These are phyloP conservation scores for Scaptodrosophila latifasciaeformis DNA, from an alignment of 2,888 invertebrate species.

Conservation along the genomic window DNA sequence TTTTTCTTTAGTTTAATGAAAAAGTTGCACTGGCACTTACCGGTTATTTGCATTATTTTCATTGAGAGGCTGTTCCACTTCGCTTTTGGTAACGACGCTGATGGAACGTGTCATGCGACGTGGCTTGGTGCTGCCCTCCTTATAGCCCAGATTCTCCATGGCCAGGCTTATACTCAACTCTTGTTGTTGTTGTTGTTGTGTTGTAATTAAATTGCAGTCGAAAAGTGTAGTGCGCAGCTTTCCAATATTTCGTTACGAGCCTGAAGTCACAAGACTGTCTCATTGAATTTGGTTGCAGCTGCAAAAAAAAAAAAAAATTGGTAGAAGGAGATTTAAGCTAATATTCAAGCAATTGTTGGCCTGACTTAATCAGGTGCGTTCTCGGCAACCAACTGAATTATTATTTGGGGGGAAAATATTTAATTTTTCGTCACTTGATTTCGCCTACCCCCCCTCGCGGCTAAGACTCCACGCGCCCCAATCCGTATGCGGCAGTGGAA, in stretches of 20 bases:
- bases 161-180: conserved; percentile 24
- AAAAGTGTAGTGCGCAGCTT: conserved; percentile 33
- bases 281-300: background rate
- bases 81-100: conserved; percentile 74
- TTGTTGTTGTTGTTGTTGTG: conserved; percentile 6
- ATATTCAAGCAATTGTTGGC: no score
- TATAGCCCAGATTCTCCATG: conserved; percentile 82
- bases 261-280: conserved; percentile 30
- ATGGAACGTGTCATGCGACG: conserved; percentile 74
- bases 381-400: no score
- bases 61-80: conserved; percentile 74
- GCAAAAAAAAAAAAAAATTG: background rate
- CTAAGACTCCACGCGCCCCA: no score
- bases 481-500: no score
- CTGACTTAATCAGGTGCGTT: no score
- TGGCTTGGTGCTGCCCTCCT: conserved; percentile 76
- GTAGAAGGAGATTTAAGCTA: background rate
- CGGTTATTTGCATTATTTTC: conserved; percentile 72
- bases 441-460: no score
- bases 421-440: background rate
- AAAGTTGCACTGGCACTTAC: no score
- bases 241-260: conserved; percentile 43
- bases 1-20: no score
- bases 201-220: conserved; percentile 27
- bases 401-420: no score